These are phyloP conservation scores for Scaptomyza parva DNA, from an alignment of 2,888 invertebrate genomes.

Conservation along the genomic window DNA sequence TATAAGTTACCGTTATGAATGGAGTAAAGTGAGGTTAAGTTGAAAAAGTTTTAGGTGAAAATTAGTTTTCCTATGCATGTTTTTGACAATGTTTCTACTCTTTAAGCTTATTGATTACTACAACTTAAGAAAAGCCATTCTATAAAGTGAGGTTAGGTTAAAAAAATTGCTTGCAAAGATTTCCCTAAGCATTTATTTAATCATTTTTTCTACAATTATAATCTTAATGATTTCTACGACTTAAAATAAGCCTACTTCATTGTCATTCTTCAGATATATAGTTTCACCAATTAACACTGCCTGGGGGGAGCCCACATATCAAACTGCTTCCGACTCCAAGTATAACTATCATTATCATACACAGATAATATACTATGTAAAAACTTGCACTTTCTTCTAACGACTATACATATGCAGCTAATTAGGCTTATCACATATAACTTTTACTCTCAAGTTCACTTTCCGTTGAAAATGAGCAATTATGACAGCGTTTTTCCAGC, in stretches of 20 bases:
- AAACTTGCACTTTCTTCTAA: constrained; percentile 65
- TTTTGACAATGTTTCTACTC: neutral
- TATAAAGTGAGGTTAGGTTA: too few relatives aligned
- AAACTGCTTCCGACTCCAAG: constrained; percentile 16
- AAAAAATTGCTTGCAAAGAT: too few relatives aligned
- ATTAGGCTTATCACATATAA: constrained; percentile 57
- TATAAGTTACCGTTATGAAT: too few relatives aligned
- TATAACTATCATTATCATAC: neutral
- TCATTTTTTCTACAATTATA: too few relatives aligned
- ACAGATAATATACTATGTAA: neutral
- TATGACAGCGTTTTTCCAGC: constrained; percentile 55
- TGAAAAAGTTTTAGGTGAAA: neutral
- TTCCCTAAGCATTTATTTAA: too few relatives aligned
- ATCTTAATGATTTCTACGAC: too few relatives aligned
- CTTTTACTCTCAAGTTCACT: constrained; percentile 69
- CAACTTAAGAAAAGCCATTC: too few relatives aligned
- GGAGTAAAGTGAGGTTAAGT: neutral
- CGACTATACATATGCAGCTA: constrained; percentile 16
- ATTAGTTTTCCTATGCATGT: neutral
- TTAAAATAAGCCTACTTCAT: too few relatives aligned
- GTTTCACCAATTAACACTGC: constrained; percentile 3
- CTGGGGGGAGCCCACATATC: constrained; percentile 22
- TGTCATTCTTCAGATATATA: neutral
- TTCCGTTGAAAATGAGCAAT: constrained; percentile 69
- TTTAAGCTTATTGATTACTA: too few relatives aligned